Conservation (phyloP, 2,113 vertebrate species). For the Condylura cristata region DNA sequence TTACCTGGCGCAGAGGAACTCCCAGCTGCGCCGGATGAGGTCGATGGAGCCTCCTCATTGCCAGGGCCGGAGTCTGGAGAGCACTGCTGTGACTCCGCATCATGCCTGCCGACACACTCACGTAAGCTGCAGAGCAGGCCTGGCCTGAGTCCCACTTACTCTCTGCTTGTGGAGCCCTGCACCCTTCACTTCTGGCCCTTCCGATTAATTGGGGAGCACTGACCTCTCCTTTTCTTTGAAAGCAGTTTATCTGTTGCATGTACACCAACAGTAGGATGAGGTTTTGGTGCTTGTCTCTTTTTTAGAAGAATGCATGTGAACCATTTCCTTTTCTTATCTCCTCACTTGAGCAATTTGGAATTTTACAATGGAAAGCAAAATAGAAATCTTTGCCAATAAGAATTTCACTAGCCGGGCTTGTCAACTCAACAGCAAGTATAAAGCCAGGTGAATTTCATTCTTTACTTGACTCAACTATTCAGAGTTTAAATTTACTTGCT, state of each 20-base stretch:
- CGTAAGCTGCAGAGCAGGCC: background rate
- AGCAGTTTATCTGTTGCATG: background rate
- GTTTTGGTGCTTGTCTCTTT: background rate
- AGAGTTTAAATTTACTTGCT: background rate
- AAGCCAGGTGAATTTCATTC: conserved; percentile 6
- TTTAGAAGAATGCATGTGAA: background rate
- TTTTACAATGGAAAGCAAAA: conserved; percentile 49
- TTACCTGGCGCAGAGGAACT: conserved; percentile 89
- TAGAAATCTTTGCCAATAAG: conserved; percentile 39
- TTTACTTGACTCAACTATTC: background rate
- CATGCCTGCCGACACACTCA: conserved; percentile 63
- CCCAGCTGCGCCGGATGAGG: conserved; percentile 71
- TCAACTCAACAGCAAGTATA: background rate
- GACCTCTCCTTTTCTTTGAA: background rate
- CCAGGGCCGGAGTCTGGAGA: conserved; percentile 49
- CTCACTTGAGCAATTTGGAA: conserved; percentile 11
- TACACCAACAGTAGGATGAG: background rate
- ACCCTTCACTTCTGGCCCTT: background rate
- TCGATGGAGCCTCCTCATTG: conserved; percentile 70
- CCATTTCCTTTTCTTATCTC: background rate
- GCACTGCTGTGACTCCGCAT: conserved; percentile 27
- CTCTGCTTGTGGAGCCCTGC: background rate
- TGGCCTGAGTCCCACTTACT: background rate
- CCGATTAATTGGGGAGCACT: background rate
- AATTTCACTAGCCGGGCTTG: background rate